Base-by-base conservation (phyloP, 2,888 invertebrate genomes). In the Taenaris catops region DNA sequence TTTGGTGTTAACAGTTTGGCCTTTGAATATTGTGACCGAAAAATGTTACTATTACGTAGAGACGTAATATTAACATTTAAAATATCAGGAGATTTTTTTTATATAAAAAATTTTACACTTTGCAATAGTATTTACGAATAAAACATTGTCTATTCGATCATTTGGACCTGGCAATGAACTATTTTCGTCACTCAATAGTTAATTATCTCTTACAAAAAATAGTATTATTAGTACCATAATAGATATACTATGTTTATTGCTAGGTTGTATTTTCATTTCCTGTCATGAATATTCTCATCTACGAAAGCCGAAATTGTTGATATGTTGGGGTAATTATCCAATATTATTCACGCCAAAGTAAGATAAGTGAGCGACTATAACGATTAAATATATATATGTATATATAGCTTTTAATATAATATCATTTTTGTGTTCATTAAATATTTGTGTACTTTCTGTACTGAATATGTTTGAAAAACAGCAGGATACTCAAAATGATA, bases 301-400 rank as follows among this genome's bases (percentile, higher is more conserved):
- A 25, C 28, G 8, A 12, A 8, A 12, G 5, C 2, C 11, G 12
- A n/a, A 10, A 20, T 23, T 23, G 9, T 14, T 23, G 17, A 10
- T 7, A 7, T 25, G 18, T 8, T 27, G 16, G 16, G 25, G 8
- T 32, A 19, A 20, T 29, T 12, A 14, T 25, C 27, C 19, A 12
- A 14, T 17, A 23, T 50, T 51, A 58, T 63, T 74, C 80, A 76
- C 83, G 83, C 84, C 83, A 81, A 81, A 73, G 70, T 83, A 81
- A 81, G 81, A 83, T 83, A 60, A 68, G 80, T 81, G 83, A 83
- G 84, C 83, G 70, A 46, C 41, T 38, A 31, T 28, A 44, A 23
- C 23, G 23, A 37, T 31, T 14, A 7, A 26, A 32, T n/a, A n/a
- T n/a, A n/a, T n/a, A n/a, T n/a, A n/a, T n/a, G n/a, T n/a, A n/a